Evolutionary conservation across 2,797 vertebrate species (phyloP).

Genomic region (Eupleurogrammus muticus): DNA sequence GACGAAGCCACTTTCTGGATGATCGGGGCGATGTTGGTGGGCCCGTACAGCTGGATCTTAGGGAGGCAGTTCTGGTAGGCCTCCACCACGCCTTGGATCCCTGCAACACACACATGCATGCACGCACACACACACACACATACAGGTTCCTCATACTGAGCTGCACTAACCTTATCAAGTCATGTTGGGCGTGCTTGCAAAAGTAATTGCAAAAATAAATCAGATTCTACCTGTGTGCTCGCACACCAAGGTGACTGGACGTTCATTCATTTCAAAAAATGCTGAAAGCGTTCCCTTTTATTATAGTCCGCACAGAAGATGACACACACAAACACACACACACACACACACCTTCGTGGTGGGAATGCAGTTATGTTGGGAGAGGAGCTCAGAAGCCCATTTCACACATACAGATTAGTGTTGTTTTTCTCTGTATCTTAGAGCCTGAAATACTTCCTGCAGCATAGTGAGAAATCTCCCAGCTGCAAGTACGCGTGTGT

Average conservation of each 20-base stretch:
- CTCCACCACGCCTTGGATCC: constrained; percentile 99
- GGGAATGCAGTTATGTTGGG: constrained; percentile 51
- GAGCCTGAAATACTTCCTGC: constrained; percentile 68
- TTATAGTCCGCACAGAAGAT: constrained; percentile 14
- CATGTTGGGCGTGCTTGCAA: constrained; percentile 44
- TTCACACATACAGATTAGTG: constrained; percentile 83
- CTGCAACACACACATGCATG: constrained; percentile 78
- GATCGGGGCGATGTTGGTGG: constrained; percentile 98
- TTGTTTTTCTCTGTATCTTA: constrained; percentile 69
- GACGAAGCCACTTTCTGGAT: constrained; percentile 98
- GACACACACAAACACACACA: constrained; percentile 24
- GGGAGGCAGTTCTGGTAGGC: constrained; percentile 99
- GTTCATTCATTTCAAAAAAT: constrained; percentile 33
- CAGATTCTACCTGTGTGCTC: constrained; percentile 28
- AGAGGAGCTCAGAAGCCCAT: constrained; percentile 66
- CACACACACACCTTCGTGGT: constrained; percentile 24
- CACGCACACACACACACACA: constrained; percentile 40
- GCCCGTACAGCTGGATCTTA: constrained; percentile 97
- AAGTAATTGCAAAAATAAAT: constrained; percentile 52
- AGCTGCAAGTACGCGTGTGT: constrained; percentile 37
- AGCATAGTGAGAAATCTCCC: constrained; percentile 62
- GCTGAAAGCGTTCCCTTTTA: constrained; percentile 12
- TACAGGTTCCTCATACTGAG: constrained; percentile 40
- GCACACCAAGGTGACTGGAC: constrained; percentile 40
- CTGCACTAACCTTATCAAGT: constrained; percentile 34